phyloP scores from a whole-genome alignment of 2,113 vertebrate species.

The Paramormyrops kingsleyae region DNA sequence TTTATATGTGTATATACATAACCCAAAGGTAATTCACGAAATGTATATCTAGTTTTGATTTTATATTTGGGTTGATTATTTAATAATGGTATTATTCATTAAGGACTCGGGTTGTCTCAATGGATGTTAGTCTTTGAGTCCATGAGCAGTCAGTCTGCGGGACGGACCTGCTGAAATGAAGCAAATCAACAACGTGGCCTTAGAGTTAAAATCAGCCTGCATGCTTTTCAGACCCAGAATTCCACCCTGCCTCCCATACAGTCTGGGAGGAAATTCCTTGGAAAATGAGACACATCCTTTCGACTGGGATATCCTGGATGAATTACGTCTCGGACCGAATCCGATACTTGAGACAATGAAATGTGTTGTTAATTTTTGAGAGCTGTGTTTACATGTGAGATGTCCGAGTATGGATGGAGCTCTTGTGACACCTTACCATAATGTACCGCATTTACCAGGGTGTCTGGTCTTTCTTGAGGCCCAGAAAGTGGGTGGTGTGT shows the following conservation, averaged over 20 bases:
- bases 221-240: constrained; percentile 4
- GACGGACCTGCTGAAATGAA: not conserved
- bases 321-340: constrained; percentile 23
- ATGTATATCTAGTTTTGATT: not conserved
- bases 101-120: not conserved
- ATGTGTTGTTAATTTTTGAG: constrained; percentile 20
- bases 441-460: not conserved
- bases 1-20: not conserved
- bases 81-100: not conserved
- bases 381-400: not conserved
- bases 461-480: not conserved
- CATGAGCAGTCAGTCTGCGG: not conserved
- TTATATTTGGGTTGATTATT: not conserved
- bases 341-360: constrained; percentile 17
- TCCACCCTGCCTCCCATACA: not conserved
- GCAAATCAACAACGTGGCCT: not conserved
- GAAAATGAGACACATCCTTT: constrained; percentile 38
- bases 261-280: constrained; percentile 33
- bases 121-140: not conserved
- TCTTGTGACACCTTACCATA: not conserved
- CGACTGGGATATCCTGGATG: constrained; percentile 35
- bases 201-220: constrained; percentile 21
- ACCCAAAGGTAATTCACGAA: not conserved
- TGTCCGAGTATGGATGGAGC: not conserved
- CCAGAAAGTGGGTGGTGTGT: not conserved